These are phyloP conservation scores for Macroteleia sp. DNA, from an alignment of 2,888 invertebrate genomes.

Conservation along the genomic window DNA sequence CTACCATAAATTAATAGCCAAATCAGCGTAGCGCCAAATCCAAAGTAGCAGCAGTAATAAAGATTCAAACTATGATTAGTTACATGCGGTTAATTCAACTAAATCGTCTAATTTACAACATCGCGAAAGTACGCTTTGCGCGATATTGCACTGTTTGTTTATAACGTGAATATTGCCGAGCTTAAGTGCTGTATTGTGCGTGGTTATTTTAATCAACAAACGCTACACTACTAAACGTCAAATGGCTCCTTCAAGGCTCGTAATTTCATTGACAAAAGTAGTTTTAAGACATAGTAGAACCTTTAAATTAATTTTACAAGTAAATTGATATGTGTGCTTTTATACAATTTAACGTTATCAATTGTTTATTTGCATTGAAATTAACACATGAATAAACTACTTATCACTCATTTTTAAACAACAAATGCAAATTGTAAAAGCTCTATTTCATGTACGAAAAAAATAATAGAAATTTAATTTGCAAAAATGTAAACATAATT, in stretches of 20 bases:
- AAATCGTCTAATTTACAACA: conserved; percentile 26
- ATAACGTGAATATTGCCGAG: conserved; percentile 11
- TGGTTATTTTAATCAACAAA: conserved; percentile 9
- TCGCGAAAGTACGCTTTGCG: background rate
- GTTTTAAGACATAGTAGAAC: background rate
- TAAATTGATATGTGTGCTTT: too few relatives aligned
- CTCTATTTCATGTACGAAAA: too few relatives aligned
- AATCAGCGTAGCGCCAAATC: conserved; percentile 59
- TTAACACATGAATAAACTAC: too few relatives aligned
- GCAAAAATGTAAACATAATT: background rate
- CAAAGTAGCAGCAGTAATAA: conserved; percentile 72
- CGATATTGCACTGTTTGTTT: conserved; percentile 8
- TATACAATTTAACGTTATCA: too few relatives aligned
- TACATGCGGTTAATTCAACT: conserved; percentile 45
- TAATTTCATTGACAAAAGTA: background rate
- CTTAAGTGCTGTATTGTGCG: conserved; percentile 4
- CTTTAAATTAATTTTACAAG: too few relatives aligned
- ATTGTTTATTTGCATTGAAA: too few relatives aligned
- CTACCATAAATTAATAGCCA: conserved; percentile 65
- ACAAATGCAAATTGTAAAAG: too few relatives aligned
- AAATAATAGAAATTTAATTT: too few relatives aligned
- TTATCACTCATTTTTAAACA: too few relatives aligned
- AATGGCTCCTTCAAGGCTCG: conserved; percentile 9
- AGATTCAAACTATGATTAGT: conserved; percentile 67
- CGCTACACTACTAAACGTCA: conserved; percentile 13